A percentile compares a stretch with the other conserved stretches of the same genome.
Conservation (phyloP, 1,140 invertebrate genomes). For the Apolygus lucorum region DNA sequence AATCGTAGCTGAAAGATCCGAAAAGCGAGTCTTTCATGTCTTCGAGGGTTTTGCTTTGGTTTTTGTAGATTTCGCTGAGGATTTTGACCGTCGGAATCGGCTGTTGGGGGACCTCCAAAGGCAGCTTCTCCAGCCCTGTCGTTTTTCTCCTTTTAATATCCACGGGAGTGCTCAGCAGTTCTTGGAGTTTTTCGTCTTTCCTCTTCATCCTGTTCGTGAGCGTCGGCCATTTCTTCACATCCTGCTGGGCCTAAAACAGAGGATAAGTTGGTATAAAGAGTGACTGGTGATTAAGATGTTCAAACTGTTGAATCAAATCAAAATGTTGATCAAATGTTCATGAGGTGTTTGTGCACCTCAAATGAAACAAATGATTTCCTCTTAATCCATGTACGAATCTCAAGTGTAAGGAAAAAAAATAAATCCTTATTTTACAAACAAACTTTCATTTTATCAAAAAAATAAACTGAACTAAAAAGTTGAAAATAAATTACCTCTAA, state of each 20-base stretch:
- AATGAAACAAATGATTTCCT: no score
- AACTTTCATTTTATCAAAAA: no score
- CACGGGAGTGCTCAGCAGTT: not conserved
- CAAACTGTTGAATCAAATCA: no score
- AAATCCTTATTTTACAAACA: no score
- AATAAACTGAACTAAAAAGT: no score
- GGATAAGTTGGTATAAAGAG: no score
- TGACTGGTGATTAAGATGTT: no score
- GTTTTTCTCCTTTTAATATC: not conserved
- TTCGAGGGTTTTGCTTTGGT: slow-evolving; percentile 23
- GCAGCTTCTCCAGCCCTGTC: not conserved
- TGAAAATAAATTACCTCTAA: no score
- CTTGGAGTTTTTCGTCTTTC: slow-evolving; percentile 4
- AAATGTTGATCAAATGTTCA: no score
- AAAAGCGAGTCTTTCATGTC: slow-evolving; percentile 42
- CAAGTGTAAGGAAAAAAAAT: no score
- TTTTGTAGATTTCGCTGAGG: slow-evolving; percentile 20
- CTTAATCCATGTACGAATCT: no score
- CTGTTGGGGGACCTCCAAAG: not conserved
- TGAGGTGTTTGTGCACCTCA: no score
- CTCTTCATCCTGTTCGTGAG: not conserved
- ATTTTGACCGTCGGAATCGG: not conserved
- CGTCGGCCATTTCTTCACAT: not conserved
- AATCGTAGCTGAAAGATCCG: slow-evolving; percentile 42
- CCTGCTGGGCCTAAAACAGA: not conserved